Percentiles rank a stretch among this genome's conserved stretches.
phyloP scores from a whole-genome alignment of 2,113 vertebrate genomes.

The Herpetotheres cachinnans region DNA sequence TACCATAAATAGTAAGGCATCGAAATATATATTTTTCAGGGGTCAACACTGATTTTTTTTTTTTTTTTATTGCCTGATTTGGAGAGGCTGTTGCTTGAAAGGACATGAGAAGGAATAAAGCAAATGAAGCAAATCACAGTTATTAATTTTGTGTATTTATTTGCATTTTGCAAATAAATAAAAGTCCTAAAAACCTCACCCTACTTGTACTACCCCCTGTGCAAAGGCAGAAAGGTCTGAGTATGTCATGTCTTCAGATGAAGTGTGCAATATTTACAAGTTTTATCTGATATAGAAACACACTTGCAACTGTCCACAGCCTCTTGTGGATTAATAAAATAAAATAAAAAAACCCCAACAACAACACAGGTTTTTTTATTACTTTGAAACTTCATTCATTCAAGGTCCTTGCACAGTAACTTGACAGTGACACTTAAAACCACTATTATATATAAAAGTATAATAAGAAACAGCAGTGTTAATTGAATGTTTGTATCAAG shows the following conservation, averaged over 20 bases:
- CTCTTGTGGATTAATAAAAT: background rate
- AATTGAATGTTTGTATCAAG: background rate
- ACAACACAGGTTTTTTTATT: background rate
- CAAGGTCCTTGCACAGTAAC: background rate
- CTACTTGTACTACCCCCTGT: background rate
- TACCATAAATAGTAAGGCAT: background rate
- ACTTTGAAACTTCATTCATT: background rate
- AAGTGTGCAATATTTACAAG: background rate
- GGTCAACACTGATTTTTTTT: background rate
- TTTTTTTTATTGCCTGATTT: background rate
- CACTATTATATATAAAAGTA: background rate
- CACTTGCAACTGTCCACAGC: background rate
- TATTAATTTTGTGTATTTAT: background rate
- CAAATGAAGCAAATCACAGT: background rate
- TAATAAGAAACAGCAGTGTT: background rate
- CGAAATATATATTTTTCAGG: background rate
- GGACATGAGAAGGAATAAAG: background rate
- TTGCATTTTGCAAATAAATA: background rate
- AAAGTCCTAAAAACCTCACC: background rate
- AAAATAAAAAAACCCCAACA: background rate
- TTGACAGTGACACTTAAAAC: background rate
- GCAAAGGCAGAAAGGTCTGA: background rate
- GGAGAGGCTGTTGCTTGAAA: background rate
- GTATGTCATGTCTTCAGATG: background rate
- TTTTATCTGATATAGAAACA: background rate